These are phyloP conservation scores for Pammene fasciana DNA, from an alignment of 2,888 invertebrate genomes.

Conservation along the genomic window DNA sequence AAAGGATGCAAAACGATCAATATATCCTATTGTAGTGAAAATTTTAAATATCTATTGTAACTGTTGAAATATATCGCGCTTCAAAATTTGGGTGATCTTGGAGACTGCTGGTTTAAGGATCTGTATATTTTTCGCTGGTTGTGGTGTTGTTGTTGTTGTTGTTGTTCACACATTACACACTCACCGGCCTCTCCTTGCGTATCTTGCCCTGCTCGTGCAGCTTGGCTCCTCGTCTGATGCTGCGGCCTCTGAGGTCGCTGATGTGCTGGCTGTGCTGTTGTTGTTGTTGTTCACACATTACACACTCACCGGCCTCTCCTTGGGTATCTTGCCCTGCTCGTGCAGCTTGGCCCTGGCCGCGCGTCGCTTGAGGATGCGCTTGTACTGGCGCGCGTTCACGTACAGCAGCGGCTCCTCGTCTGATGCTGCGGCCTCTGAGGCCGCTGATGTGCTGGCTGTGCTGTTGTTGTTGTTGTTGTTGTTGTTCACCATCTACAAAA, in stretches of 20 bases:
- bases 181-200: conserved; percentile 96
- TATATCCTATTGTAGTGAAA: too few species aligned
- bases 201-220: conserved; percentile 97
- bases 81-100: too few species aligned
- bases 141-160: too few species aligned
- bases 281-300: too few species aligned
- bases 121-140: too few species aligned
- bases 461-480: conserved; percentile 54
- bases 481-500: conserved; percentile 71
- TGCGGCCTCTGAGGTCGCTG: conserved; percentile 60
- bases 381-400: conserved; percentile 99
- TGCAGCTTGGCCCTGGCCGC: conserved; percentile 98
- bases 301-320: conserved; percentile 91
- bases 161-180: conserved; percentile 27
- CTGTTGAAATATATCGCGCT: too few species aligned
- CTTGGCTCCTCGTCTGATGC: conserved; percentile 94
- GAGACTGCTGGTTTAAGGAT: too few species aligned
- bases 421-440: conserved; percentile 67
- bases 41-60: too few species aligned
- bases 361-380: conserved; percentile 96
- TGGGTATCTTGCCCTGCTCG: conserved; percentile 97
- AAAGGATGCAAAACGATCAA: too few species aligned
- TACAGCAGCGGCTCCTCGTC: conserved; percentile 99
- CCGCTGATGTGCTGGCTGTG: conserved; percentile 55
- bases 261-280: too few species aligned